A percentile compares a stretch with the other conserved stretches of the same genome.
phyloP scores from a whole-genome alignment of 2,113 vertebrate species.

The Brachypteracias leptosomus region DNA sequence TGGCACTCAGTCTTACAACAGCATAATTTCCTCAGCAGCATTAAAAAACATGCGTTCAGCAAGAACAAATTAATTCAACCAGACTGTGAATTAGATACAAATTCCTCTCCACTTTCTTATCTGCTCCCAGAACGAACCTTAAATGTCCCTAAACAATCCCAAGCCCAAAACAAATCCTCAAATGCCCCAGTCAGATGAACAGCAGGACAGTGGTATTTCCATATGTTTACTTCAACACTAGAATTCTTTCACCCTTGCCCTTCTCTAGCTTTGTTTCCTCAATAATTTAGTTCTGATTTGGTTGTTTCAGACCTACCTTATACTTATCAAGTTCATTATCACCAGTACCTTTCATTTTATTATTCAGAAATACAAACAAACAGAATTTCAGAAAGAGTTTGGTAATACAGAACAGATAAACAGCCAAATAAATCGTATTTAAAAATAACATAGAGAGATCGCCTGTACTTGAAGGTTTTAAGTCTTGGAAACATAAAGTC shows the following conservation, averaged over 20 bases:
- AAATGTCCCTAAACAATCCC: neutral
- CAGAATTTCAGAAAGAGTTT: neutral
- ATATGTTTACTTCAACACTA: neutral
- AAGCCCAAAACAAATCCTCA: neutral
- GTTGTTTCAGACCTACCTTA: neutral
- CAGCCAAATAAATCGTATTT: neutral
- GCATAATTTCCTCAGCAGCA: constrained; percentile 20
- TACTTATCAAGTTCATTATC: neutral
- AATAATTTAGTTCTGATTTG: neutral
- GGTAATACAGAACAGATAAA: neutral
- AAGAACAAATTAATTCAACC: constrained; percentile 40
- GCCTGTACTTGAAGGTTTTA: neutral
- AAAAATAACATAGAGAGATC: neutral
- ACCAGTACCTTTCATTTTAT: neutral
- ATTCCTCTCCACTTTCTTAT: neutral
- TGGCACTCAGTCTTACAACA: neutral
- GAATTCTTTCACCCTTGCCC: neutral
- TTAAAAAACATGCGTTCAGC: constrained; percentile 20
- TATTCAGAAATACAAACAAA: neutral
- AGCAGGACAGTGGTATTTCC: neutral
- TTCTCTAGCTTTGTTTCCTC: neutral
- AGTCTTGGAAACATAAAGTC: neutral
- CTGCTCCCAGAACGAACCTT: neutral
- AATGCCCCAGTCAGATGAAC: neutral
- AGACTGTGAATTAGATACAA: neutral